Evolutionary conservation across 1,140 invertebrate species (phyloP).

Genomic region (Aphaenogaster ashmeadi): DNA sequence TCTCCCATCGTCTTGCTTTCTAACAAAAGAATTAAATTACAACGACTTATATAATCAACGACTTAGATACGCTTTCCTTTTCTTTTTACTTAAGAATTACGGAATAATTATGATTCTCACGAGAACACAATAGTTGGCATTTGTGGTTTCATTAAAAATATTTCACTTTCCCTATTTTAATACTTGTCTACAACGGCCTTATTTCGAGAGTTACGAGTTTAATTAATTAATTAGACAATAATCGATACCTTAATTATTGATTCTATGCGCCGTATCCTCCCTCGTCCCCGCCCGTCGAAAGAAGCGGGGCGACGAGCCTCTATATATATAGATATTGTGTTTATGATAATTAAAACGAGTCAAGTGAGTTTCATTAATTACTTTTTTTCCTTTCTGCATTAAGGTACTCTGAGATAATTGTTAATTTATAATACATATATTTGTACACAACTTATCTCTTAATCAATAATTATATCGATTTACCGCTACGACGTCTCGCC

Average conservation of each 20-base stretch:
- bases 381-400: conserved; percentile 71
- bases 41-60: conserved; percentile 80
- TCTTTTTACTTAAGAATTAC: conserved; percentile 77
- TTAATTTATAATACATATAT: conserved; percentile 85
- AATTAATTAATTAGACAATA: conserved; percentile 81
- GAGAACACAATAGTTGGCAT: conserved; percentile 84
- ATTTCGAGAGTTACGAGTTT: conserved; percentile 78
- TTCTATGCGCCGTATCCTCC: conserved; percentile 58
- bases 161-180: conserved; percentile 76
- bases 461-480: conserved; percentile 83
- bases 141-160: conserved; percentile 81
- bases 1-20: conserved; percentile 50
- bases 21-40: conserved; percentile 80
- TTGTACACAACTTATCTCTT: conserved; percentile 85
- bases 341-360: conserved; percentile 78
- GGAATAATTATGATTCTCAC: conserved; percentile 82
- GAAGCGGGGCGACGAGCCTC: conserved; percentile 50
- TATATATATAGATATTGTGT: conserved; percentile 76
- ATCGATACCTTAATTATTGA: conserved; percentile 80
- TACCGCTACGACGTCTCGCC: conserved; percentile 73
- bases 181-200: conserved; percentile 79
- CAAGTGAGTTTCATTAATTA: conserved; percentile 68
- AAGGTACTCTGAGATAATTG: conserved; percentile 80
- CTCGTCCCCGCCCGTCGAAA: conserved; percentile 19
- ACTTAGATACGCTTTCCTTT: conserved; percentile 78